Base-by-base conservation (phyloP, 92 coral and sea anemone genomes). In the Heteractis magnifica region DNA sequence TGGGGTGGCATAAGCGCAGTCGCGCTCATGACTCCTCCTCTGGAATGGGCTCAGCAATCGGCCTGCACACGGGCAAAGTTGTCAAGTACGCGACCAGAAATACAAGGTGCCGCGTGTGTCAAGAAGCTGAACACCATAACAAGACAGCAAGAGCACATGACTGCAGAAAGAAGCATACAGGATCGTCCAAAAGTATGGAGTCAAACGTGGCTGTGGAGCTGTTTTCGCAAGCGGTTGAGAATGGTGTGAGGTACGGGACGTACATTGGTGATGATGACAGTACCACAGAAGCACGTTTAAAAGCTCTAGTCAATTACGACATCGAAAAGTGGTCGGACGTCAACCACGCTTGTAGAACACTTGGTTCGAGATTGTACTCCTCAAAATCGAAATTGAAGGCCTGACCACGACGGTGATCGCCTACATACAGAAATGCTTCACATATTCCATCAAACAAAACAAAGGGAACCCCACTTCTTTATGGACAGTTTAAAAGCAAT, bases 371-470 rank as follows among this genome's bases (percentile, higher is more conserved):
- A 58, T 79, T 80, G 16, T 81, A 86, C 78, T 55, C 83, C 16
- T 77, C 77, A 6, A 87, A 82, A 53, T 5, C 79, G 2, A 81
- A 87, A 62, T 72, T 81, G 78, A 87, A 82, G 64, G 86, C 10
- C 85, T 86, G 19, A 86, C 75, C 18, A 15, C 85, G 12, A 75
- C 56, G 0, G 49, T 80, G 6, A 86, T 86, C 52, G 72, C 48
- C 15, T 86, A 80, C 76, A 21, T 80, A 6, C 84, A 86, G 51
- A 80, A 65, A 64, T 86, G 89, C 59, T 86, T 86, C 20, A 79
- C 85, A 19, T 89, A 85, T 34, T 71, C 83, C 23, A 77, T 89
- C 18, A 51, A 76, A 6, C 89, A 89, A 86, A 89, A 89, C 77
- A 71, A 77, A 52, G 87, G 89, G 0, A 18, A 89, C 13, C 86